These are phyloP conservation scores for Meloidogyne chitwoodi DNA, from an alignment of 1,140 invertebrate genomes.

Conservation along the genomic window DNA sequence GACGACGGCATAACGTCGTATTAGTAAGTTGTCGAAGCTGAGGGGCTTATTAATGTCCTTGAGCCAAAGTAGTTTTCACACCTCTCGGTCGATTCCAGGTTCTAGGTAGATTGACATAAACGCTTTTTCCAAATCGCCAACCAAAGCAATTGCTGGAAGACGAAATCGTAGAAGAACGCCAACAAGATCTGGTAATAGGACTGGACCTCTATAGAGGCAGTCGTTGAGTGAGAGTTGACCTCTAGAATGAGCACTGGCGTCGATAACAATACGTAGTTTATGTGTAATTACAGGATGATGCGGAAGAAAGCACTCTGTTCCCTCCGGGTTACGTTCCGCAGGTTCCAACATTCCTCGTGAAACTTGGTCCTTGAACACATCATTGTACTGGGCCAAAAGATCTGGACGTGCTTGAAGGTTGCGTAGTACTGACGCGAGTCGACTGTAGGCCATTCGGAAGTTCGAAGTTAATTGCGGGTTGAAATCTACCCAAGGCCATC, in stretches of 20 bases:
- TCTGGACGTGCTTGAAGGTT: slow-evolving; percentile 13
- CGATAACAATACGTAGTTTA: slow-evolving; percentile 61
- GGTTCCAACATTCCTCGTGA: background rate
- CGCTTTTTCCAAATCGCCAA: too few species aligned
- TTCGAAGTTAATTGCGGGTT: slow-evolving; percentile 11
- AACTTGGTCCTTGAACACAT: background rate
- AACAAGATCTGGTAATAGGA: slow-evolving; percentile 29
- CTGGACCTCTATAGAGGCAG: slow-evolving; percentile 37
- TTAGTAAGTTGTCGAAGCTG: background rate
- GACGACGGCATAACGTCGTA: slow-evolving; percentile 11
- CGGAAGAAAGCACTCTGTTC: slow-evolving; percentile 16
- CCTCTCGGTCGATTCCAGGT: slow-evolving; percentile 21
- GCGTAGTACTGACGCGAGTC: background rate
- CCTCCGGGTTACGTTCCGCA: background rate
- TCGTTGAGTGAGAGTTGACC: slow-evolving; percentile 56
- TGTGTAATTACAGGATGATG: too few species aligned
- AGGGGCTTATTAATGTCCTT: slow-evolving; percentile 8
- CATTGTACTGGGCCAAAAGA: slow-evolving; percentile 13
- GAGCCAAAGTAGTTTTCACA: slow-evolving; percentile 37
- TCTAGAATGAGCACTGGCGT: slow-evolving; percentile 52
- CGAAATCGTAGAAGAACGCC: slow-evolving; percentile 35
- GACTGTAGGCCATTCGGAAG: background rate
- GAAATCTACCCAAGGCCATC: slow-evolving; percentile 5
- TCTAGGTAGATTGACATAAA: too few species aligned
- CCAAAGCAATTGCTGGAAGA: too few species aligned